These are phyloP conservation scores for Centropus bengalensis DNA, from an alignment of 2,113 vertebrate genomes.

Conservation along the genomic window DNA sequence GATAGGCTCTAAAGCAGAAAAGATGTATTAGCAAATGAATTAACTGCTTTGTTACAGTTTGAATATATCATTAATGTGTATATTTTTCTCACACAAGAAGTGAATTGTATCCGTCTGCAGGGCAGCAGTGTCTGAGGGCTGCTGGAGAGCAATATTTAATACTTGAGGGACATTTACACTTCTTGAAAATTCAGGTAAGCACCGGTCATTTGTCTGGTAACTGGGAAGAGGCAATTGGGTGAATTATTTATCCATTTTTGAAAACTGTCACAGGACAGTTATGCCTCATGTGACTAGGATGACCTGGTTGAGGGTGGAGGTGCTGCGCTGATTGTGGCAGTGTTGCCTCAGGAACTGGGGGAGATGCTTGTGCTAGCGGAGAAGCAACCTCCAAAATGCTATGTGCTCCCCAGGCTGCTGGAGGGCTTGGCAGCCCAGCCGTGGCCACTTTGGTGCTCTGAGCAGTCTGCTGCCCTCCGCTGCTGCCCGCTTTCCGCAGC, in stretches of 20 bases:
- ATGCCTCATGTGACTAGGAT: background rate
- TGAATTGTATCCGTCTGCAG: background rate
- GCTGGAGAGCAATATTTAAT: background rate
- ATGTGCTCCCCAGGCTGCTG: background rate
- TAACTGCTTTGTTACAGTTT: slow-evolving; percentile 59
- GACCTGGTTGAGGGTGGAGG: background rate
- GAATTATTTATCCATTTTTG: background rate
- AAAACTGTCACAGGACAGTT: background rate
- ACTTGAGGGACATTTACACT: background rate
- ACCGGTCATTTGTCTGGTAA: background rate
- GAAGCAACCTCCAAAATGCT: background rate
- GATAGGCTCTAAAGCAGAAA: slow-evolving; percentile 63
- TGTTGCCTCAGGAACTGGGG: background rate
- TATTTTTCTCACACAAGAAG: background rate
- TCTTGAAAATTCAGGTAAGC: background rate
- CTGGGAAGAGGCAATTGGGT: background rate
- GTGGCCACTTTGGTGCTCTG: fast-evolving
- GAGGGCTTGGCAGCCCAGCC: background rate
- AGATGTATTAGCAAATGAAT: slow-evolving; percentile 69
- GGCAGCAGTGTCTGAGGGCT: background rate
- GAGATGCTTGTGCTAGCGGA: background rate
- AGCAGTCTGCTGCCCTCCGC: background rate
- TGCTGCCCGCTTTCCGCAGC: background rate
- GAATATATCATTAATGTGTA: slow-evolving; percentile 58
- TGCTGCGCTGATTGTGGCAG: background rate